These are phyloP conservation scores for Rhombomys opimus DNA, from an alignment of 2,113 vertebrate species.

Conservation along the genomic window DNA sequence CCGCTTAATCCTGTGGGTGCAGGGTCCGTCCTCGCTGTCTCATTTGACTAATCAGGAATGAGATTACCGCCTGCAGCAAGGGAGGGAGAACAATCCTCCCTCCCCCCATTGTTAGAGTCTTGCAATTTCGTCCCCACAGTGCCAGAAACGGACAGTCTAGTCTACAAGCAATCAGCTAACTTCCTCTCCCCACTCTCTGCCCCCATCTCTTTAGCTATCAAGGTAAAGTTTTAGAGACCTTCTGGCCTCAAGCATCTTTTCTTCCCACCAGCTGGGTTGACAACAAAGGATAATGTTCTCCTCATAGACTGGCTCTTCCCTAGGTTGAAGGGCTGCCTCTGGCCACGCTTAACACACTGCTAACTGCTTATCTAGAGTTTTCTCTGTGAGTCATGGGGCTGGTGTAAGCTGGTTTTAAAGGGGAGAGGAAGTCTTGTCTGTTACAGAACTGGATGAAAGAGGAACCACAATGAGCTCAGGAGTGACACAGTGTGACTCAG, in stretches of 20 bases:
- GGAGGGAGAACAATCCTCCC: not conserved
- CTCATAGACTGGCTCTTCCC: not conserved
- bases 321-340: conserved; percentile 28
- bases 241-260: not conserved
- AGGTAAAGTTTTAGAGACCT: not conserved
- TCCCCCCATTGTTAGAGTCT: not conserved
- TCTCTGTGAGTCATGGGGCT: conserved; percentile 75
- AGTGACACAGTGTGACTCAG: conserved; percentile 59
- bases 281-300: conserved; percentile 2
- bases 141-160: not conserved
- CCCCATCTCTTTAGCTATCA: not conserved
- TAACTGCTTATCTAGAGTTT: conserved; percentile 72
- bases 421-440: conserved; percentile 58
- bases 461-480: conserved; percentile 45
- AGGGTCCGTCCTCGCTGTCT: not conserved
- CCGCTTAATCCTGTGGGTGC: not conserved
- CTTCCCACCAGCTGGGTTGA: not conserved
- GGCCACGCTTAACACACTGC: conserved; percentile 44
- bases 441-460: conserved; percentile 74
- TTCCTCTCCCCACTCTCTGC: not conserved
- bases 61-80: not conserved
- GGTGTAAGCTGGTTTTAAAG: conserved; percentile 80
- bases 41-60: not conserved
- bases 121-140: not conserved
- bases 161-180: not conserved